phyloP scores from a whole-genome alignment of 1,140 invertebrate species.

The Hydropsyche tenuis region DNA sequence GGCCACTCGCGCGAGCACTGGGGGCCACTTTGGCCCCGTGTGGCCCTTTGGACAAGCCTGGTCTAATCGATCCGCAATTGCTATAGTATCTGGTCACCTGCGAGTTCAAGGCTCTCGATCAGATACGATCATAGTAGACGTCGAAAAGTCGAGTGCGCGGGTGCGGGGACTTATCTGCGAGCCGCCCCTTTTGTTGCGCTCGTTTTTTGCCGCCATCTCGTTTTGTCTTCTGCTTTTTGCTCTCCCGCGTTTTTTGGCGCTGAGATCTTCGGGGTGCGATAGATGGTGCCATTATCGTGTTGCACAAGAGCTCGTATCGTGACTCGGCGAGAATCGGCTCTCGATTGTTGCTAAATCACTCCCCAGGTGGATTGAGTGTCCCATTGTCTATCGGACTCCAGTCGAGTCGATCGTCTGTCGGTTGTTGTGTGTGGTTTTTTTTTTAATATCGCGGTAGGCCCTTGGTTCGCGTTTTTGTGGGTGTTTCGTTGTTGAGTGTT shows the following conservation, averaged over 20 bases:
- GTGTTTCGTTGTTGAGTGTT: too few species aligned
- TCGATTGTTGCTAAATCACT: slow-evolving; percentile 26
- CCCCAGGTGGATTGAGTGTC: slow-evolving; percentile 3
- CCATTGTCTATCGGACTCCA: slow-evolving; percentile 24
- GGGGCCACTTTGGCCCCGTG: too few species aligned
- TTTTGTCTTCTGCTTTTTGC: background rate
- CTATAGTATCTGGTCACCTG: background rate
- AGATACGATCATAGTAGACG: background rate
- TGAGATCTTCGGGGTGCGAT: slow-evolving; percentile 2
- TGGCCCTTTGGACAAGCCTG: too few species aligned
- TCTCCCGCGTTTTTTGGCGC: background rate
- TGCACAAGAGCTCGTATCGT: slow-evolving; percentile 24
- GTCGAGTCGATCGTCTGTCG: background rate
- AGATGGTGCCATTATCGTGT: slow-evolving; percentile 6
- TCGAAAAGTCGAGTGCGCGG: background rate
- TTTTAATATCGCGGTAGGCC: background rate
- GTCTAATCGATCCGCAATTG: background rate
- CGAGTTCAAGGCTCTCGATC: slow-evolving; percentile 15
- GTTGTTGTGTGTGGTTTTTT: slow-evolving; percentile 14
- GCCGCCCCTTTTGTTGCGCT: too few species aligned
- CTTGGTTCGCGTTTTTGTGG: background rate
- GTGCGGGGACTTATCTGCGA: background rate
- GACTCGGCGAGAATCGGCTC: slow-evolving; percentile 12
- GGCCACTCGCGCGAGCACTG: too few species aligned
- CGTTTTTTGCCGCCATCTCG: too few species aligned